These are phyloP conservation scores for Taenaris catops DNA, from an alignment of 2,888 invertebrate genomes.

Conservation along the genomic window DNA sequence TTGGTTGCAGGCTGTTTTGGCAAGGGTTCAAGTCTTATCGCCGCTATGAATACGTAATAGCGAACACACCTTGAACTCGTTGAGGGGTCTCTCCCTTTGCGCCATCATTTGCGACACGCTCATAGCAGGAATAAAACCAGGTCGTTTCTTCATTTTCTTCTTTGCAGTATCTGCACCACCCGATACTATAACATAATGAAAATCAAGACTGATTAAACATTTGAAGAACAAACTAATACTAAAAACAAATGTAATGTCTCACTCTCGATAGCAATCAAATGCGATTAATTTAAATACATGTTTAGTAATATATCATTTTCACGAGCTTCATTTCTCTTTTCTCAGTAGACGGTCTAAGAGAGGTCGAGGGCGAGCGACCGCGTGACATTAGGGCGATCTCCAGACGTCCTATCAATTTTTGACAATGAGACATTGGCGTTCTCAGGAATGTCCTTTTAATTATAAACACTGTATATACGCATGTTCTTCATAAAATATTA, in stretches of 20 bases:
- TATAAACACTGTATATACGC: too few relatives aligned
- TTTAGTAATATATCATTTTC: slow-evolving; percentile 6
- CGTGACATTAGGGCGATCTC: slow-evolving; percentile 66
- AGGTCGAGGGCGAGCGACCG: slow-evolving; percentile 47
- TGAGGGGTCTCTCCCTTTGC: slow-evolving; percentile 81
- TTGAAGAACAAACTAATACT: too few relatives aligned
- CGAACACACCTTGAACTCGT: slow-evolving; percentile 64
- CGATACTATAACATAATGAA: slow-evolving; percentile 36
- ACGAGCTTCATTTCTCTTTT: slow-evolving; percentile 8
- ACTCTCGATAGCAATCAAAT: too few relatives aligned
- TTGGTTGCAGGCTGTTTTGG: slow-evolving; percentile 37
- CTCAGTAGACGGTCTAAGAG: slow-evolving; percentile 25
- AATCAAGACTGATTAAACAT: too few relatives aligned
- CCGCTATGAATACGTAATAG: slow-evolving; percentile 40
- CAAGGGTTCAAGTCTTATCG: slow-evolving; percentile 54
- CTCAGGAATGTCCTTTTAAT: slow-evolving; percentile 14
- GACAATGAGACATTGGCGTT: slow-evolving; percentile 21
- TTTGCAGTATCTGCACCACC: slow-evolving; percentile 71
- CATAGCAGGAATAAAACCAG: slow-evolving; percentile 79
- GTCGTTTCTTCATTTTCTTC: slow-evolving; percentile 83
- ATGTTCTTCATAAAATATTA: too few relatives aligned
- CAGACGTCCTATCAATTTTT: slow-evolving; percentile 56
- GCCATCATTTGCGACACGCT: slow-evolving; percentile 83
- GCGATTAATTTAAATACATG: too few relatives aligned
- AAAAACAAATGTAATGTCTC: too few relatives aligned